Base-by-base conservation (phyloP, 1,140 invertebrate species). In the Luehdorfia chinensis region DNA sequence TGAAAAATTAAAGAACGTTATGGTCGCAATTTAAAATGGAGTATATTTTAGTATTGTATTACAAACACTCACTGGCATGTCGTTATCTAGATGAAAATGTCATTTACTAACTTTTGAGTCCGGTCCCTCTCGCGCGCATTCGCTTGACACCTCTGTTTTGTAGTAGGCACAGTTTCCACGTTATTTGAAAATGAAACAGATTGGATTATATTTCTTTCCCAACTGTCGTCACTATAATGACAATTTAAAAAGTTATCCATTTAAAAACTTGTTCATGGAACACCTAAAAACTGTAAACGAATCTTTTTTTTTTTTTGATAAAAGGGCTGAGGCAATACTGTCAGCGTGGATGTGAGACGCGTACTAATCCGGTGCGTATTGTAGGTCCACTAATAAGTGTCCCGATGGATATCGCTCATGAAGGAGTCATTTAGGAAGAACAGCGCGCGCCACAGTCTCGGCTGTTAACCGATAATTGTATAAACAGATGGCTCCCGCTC, bases 51-150 rank as follows among this genome's bases (percentile, higher is more conserved):
- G n/a, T n/a, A n/a, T n/a, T n/a, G n/a, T n/a, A n/a, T n/a, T n/a
- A n/a, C n/a, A n/a, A n/a, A n/a, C n/a, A n/a, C n/a, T n/a, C n/a
- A n/a, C n/a, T n/a, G n/a, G n/a, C n/a, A n/a, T n/a, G n/a, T n/a
- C n/a, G n/a, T n/a, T n/a, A n/a, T n/a, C n/a, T n/a, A n/a, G n/a
- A n/a, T 41, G 23, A 31, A 36, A 15, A 31, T 39, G 15, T 43
- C 25, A 31, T 34, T 39, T 76, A 86, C 84, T 84, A 87, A 94
- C 92, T 92, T 93, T 73, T 93, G 91, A n/a, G 93, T 93, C 49
- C 92, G 86, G 66, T 92, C 92, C 36, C 92, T 87, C 71, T 94
- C 92, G 1, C 92, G 85, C 1, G 92, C 92, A 68, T 94, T 94
- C 1, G 92, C 92, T 64, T 93, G 90, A 68, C 89, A 90, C 43